A percentile compares a stretch with the other conserved stretches of the same genome.
These are phyloP conservation scores for Drosophila teissieri DNA, from an alignment of 1,140 invertebrate species.

Conservation along the genomic window DNA sequence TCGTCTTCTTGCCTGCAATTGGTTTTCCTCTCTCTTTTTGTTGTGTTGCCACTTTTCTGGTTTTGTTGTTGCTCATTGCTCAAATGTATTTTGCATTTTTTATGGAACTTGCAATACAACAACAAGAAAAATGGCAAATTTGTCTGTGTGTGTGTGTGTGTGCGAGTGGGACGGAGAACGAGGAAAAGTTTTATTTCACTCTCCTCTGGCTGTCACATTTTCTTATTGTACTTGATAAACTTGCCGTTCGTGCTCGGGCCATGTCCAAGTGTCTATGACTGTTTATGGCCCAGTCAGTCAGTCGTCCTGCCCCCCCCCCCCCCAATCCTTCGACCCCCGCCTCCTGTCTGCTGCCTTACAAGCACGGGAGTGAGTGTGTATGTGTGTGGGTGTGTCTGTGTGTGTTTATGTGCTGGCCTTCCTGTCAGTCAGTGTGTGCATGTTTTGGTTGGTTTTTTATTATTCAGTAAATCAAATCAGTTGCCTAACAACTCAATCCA, in stretches of 20 bases:
- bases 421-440: conserved; percentile 42
- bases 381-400: conserved; percentile 11
- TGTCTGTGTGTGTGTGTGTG: conserved; percentile 42
- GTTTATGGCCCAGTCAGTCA: conserved; percentile 70
- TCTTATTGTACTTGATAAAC: conserved; percentile 81
- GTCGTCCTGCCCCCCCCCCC: conserved; percentile 1
- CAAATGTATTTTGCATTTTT: conserved; percentile 71
- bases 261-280: conserved; percentile 80
- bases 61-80: conserved; percentile 54
- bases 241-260: conserved; percentile 60
- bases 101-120: conserved; percentile 63
- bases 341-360: background rate
- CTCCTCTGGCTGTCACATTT: conserved; percentile 70
- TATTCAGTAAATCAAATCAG: conserved; percentile 83
- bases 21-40: conserved; percentile 39
- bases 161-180: background rate
- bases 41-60: conserved; percentile 42
- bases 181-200: conserved; percentile 53
- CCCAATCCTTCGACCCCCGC: background rate
- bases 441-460: conserved; percentile 75
- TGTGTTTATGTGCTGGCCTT: background rate
- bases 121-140: conserved; percentile 60
- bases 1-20: conserved; percentile 61
- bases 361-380: background rate
- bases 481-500: conserved; percentile 83